A percentile compares a stretch with the other conserved stretches of the same genome.
These are phyloP conservation scores for Glossosoma conforme DNA, from an alignment of 1,140 invertebrate genomes.

Conservation along the genomic window DNA sequence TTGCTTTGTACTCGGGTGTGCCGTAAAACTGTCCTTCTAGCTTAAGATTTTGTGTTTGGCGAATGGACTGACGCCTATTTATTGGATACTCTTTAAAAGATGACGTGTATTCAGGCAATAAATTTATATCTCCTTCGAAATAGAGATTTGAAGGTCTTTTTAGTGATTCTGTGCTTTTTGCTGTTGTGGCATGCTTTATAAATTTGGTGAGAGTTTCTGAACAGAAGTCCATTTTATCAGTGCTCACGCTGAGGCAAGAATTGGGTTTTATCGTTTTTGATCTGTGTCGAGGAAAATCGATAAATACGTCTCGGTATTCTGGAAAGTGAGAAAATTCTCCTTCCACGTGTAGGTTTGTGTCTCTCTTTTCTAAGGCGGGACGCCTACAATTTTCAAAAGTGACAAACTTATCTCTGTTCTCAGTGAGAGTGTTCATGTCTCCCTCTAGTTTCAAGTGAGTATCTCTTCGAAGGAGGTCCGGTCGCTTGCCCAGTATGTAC, in stretches of 20 bases:
- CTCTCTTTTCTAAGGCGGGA: conserved; percentile 33
- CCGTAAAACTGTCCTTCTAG: conserved; percentile 40
- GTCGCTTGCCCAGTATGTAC: conserved; percentile 44
- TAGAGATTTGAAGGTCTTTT: conserved; percentile 40
- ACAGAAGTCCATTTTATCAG: conserved; percentile 18
- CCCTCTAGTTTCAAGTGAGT: conserved; percentile 51
- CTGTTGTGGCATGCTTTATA: conserved; percentile 33
- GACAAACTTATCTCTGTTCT: conserved; percentile 50
- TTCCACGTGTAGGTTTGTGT: conserved; percentile 32
- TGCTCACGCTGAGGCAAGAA: conserved; percentile 12
- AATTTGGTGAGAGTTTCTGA: conserved; percentile 28
- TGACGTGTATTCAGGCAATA: conserved; percentile 43
- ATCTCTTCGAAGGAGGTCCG: conserved; percentile 40
- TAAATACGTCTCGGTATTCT: conserved; percentile 38
- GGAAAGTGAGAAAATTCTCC: conserved; percentile 35
- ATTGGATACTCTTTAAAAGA: conserved; percentile 37
- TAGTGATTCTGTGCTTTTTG: conserved; percentile 39
- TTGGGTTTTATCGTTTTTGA: conserved; percentile 33
- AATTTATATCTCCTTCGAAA: conserved; percentile 42
- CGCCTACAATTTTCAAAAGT: conserved; percentile 37
- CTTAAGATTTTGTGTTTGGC: conserved; percentile 38
- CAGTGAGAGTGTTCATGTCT: conserved; percentile 46
- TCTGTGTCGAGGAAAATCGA: conserved; percentile 37
- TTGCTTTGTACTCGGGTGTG: conserved; percentile 41
- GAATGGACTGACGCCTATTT: conserved; percentile 33